Base-by-base conservation (phyloP, 2,888 invertebrate genomes). In the Synanthedon tipuliformis region DNA sequence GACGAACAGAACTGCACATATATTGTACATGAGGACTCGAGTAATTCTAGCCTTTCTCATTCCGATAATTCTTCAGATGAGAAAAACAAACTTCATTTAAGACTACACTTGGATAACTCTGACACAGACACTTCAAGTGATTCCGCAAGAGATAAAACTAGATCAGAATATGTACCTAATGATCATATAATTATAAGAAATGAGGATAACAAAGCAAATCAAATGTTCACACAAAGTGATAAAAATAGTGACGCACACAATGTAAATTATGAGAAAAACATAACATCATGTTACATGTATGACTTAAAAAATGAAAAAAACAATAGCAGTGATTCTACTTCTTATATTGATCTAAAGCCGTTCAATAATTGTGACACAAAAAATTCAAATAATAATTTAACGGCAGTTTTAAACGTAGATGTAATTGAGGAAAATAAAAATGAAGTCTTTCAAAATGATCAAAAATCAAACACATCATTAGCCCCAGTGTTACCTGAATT, bases 61-160 rank as follows among this genome's bases (percentile, higher is more conserved):
- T 86, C 84, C 2, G 87, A 87, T 53, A 82, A 79, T 61, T 86
- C 86, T 12, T 80, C 79, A 3, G 86, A 86, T 70, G 87, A 86
- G 58, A 86, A 81, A 65, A 84, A 82, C 58, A 84, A 82, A 67
- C 60, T 85, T 16, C 81, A 84, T 55, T 62, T 86, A 52, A 66
- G 80, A 55, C 62, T 87, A 50, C 80, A 78, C 48, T 62, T 86
- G 54, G 84, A 87, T 55, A 81, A 85, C 56, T 87, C 86, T 0
- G 87, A 87, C 53, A 87, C 86, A 8, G 87, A 87, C 53, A 84
- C 86, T n/a, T 85, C 87, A 3, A 81, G 79, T 63, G 86, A 84
- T 56, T 86, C 83, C 3, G 67, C 73, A 3, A 72, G 76, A 59
- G 84, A 83, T 13, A 84, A 81, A 64, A 76, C 78, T 53, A 74